These are phyloP conservation scores for Nerophis lumbriciformis DNA, from an alignment of 2,113 vertebrate genomes.

Conservation along the genomic window DNA sequence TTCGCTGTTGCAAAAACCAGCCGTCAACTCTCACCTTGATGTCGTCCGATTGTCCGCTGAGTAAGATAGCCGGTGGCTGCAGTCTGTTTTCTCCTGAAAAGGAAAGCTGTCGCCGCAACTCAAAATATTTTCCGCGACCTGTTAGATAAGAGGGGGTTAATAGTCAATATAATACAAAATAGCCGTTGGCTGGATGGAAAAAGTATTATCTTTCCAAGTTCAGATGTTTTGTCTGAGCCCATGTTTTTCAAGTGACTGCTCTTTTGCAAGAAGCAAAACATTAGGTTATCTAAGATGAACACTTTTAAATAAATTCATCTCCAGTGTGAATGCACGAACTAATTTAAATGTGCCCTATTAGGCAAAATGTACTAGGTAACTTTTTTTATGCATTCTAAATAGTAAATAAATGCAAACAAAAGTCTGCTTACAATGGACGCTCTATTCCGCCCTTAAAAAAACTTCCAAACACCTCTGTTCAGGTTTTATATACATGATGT, in stretches of 20 bases:
- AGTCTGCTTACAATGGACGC: too few species aligned
- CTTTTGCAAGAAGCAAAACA: not conserved
- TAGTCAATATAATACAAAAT: not conserved
- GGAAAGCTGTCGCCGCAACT: too few species aligned
- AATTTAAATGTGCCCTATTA: too few species aligned
- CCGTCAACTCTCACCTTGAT: conserved; percentile 21
- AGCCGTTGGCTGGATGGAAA: not conserved
- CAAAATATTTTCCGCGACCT: not conserved
- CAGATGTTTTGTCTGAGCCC: not conserved
- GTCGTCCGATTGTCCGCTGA: conserved; percentile 19
- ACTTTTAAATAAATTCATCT: not conserved
- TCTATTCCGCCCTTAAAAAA: too few species aligned
- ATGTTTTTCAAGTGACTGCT: not conserved
- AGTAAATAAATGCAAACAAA: too few species aligned
- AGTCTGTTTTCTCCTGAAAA: conserved; percentile 1
- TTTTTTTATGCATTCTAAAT: too few species aligned
- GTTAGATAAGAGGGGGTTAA: not conserved
- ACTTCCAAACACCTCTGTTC: too few species aligned
- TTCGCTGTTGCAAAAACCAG: conserved; percentile 23
- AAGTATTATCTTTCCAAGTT: not conserved
- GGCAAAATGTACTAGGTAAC: too few species aligned
- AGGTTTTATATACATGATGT: too few species aligned
- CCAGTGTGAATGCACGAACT: not conserved
- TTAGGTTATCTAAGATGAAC: not conserved
- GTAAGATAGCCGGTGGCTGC: conserved; percentile 12